Percentiles rank a stretch among this genome's conserved stretches.
These are phyloP conservation scores for Mimas tiliae DNA, from an alignment of 2,888 invertebrate genomes.

Conservation along the genomic window DNA sequence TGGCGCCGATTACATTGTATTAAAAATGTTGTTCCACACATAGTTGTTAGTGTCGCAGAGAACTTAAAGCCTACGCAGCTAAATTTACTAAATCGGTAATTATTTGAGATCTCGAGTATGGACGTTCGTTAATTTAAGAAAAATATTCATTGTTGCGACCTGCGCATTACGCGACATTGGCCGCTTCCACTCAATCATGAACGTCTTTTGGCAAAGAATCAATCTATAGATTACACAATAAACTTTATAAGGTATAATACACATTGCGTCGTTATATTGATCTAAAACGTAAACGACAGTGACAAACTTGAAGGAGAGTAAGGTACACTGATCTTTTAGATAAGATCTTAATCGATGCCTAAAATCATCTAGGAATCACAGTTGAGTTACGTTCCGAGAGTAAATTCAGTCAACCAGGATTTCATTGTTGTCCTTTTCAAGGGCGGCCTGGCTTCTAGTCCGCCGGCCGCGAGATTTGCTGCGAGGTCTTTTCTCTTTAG, in stretches of 20 bases:
- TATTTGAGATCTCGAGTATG: conserved; percentile 13
- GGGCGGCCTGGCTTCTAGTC: conserved; percentile 72
- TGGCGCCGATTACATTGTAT: conserved; percentile 14
- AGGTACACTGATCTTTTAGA: conserved; percentile 20
- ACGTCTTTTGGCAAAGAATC: conserved; percentile 27
- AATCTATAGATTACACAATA: conserved; percentile 20
- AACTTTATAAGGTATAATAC: conserved; percentile 23
- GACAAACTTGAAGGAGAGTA: conserved; percentile 11
- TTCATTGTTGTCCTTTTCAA: conserved; percentile 56
- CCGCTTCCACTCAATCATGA: conserved; percentile 16
- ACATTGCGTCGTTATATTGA: neutral
- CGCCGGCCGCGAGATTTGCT: conserved; percentile 74
- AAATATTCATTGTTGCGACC: neutral
- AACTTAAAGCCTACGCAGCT: conserved; percentile 11
- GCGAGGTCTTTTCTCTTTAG: conserved; percentile 65
- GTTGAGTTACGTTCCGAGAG: conserved; percentile 53
- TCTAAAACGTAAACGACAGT: conserved; percentile 5
- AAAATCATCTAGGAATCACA: conserved; percentile 68
- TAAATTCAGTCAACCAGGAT: conserved; percentile 61
- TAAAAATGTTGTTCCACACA: conserved; percentile 15
- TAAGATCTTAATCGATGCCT: conserved; percentile 51
- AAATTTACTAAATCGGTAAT: conserved; percentile 11
- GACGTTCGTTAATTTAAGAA: conserved; percentile 12
- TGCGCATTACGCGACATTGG: conserved; percentile 20
- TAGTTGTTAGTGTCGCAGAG: conserved; percentile 3